A percentile compares a stretch with the other conserved stretches of the same genome.
These are phyloP conservation scores for Xyrichtys novacula DNA, from an alignment of 2,797 vertebrate species.

Conservation along the genomic window DNA sequence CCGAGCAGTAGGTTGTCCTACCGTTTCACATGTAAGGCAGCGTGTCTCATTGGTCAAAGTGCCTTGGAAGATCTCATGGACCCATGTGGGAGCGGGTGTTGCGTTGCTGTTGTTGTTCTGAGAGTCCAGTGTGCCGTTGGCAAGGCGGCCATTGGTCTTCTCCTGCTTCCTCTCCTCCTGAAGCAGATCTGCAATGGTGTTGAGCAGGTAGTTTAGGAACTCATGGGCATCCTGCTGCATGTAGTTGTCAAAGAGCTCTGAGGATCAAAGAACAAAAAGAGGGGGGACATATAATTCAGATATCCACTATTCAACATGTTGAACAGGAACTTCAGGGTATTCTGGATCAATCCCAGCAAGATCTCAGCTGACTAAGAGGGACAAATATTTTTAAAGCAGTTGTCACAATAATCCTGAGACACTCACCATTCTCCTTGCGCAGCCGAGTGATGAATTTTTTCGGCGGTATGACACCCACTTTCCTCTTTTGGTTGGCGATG, in stretches of 20 bases:
- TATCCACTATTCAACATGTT: constrained; percentile 20
- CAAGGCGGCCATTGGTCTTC: constrained; percentile 94
- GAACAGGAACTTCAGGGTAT: neutral
- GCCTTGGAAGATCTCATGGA: constrained; percentile 99
- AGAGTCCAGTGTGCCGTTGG: constrained; percentile 90
- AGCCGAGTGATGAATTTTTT: constrained; percentile 98
- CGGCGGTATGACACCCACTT: constrained; percentile 98
- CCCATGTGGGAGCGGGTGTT: constrained; percentile 94
- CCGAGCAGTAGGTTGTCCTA: constrained; percentile 78
- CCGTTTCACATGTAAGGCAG: constrained; percentile 98
- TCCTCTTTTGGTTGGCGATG: constrained; percentile 98
- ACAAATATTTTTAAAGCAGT: neutral
- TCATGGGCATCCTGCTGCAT: constrained; percentile 99
- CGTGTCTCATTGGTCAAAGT: constrained; percentile 98
- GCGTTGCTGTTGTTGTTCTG: constrained; percentile 96
- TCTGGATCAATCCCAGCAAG: neutral
- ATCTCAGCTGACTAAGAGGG: neutral
- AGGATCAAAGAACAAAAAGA: neutral
- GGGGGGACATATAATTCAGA: constrained; percentile 54
- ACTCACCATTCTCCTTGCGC: constrained; percentile 96
- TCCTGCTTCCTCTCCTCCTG: constrained; percentile 98
- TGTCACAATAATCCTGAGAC: neutral
- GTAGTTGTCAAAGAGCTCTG: constrained; percentile 99
- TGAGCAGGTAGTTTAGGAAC: constrained; percentile 98
- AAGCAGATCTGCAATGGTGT: constrained; percentile 97